These are phyloP conservation scores for Iselma pallidipennis DNA, from an alignment of 2,888 invertebrate genomes.

Conservation along the genomic window DNA sequence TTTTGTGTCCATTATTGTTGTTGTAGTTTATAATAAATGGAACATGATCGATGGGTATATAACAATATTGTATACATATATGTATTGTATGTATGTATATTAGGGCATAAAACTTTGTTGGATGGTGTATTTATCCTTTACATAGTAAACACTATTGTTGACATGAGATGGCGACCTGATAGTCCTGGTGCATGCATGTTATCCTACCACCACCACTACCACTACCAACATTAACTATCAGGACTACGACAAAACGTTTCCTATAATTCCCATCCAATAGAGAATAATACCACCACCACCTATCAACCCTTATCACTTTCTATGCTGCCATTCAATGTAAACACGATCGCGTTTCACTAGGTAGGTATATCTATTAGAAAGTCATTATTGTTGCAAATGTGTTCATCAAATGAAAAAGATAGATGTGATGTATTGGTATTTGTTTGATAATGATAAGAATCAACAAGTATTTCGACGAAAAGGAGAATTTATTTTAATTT, in stretches of 20 bases:
- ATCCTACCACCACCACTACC: not conserved
- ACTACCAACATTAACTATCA: not conserved
- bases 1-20: not conserved
- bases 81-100: too few relatives aligned
- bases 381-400: not conserved
- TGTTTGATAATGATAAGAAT: not conserved
- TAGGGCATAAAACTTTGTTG: not conserved
- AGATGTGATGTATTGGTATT: not conserved
- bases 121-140: slow-evolving; percentile 33
- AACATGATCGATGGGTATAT: not conserved
- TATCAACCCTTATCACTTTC: not conserved
- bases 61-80: not conserved
- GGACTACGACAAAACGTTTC: not conserved
- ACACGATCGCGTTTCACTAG: not conserved
- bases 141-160: slow-evolving; percentile 35
- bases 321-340: not conserved
- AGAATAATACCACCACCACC: not conserved
- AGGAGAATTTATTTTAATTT: not conserved
- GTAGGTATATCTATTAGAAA: not conserved
- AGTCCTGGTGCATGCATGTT: slow-evolving; percentile 32
- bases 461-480: not conserved
- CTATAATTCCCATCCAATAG: not conserved
- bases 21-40: not conserved
- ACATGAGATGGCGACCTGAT: slow-evolving; percentile 37
- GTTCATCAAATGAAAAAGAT: not conserved